Conservation (phyloP, 2,113 vertebrate genomes). For the Lagopus muta region DNA sequence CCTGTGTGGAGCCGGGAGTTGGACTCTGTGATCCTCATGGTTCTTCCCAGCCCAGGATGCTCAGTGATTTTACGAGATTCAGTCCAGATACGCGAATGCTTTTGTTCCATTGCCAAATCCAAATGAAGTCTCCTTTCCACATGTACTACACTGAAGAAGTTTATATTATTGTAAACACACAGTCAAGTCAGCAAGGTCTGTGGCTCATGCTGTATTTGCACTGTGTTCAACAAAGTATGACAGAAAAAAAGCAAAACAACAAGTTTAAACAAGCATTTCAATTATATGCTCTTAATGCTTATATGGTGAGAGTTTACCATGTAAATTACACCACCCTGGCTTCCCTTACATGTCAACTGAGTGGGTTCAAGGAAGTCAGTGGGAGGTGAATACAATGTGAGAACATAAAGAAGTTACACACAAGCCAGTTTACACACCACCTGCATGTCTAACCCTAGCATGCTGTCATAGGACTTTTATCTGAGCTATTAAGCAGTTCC, state of each 20-base stretch:
- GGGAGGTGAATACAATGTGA: constrained; percentile 15
- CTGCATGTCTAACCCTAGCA: neutral
- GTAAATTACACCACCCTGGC: neutral
- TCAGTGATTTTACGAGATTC: neutral
- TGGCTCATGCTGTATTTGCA: neutral
- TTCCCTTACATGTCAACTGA: constrained; percentile 12
- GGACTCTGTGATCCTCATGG: neutral
- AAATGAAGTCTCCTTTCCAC: neutral
- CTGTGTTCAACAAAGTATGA: neutral
- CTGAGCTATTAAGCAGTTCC: constrained; percentile 10
- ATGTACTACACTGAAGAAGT: neutral
- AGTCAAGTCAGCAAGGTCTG: neutral
- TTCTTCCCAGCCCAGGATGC: neutral
- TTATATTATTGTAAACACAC: neutral
- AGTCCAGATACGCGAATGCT: neutral
- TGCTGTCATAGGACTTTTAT: neutral
- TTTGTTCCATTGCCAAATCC: neutral
- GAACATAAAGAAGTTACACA: constrained; percentile 8
- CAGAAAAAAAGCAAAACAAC: neutral
- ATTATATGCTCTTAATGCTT: constrained; percentile 12
- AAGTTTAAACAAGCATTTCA: constrained; percentile 52
- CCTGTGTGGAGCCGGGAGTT: neutral
- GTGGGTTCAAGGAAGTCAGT: constrained; percentile 4
- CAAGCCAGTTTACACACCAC: constrained; percentile 1
- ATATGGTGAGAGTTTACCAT: constrained; percentile 9